Percentiles rank a stretch among this genome's conserved stretches.
These are phyloP conservation scores for Glomeris maerens DNA, from an alignment of 1,140 invertebrate species.

Conservation along the genomic window DNA sequence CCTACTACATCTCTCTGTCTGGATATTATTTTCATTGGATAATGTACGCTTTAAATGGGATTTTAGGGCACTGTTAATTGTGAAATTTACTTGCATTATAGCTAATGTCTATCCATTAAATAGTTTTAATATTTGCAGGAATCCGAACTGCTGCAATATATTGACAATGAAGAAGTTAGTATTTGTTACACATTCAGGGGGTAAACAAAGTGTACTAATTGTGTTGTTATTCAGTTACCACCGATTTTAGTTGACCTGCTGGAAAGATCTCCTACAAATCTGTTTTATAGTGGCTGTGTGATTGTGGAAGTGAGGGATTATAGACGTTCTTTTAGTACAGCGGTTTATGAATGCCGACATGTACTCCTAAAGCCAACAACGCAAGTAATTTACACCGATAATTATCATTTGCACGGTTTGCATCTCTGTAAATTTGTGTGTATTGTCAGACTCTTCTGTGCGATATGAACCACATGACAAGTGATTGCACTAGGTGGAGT, in stretches of 20 bases:
- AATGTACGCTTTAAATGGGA: no score
- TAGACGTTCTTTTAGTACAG: slow-evolving; percentile 39
- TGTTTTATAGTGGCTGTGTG: slow-evolving; percentile 84
- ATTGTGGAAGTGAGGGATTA: slow-evolving; percentile 82
- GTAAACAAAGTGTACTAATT: background rate
- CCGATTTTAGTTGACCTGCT: slow-evolving; percentile 68
- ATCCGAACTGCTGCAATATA: slow-evolving; percentile 30
- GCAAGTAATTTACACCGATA: slow-evolving; percentile 43
- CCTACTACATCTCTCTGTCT: no score
- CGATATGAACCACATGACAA: slow-evolving; percentile 53
- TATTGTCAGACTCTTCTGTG: slow-evolving; percentile 49
- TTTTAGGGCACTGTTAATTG: no score
- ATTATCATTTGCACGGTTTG: background rate
- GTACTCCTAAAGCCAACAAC: slow-evolving; percentile 74
- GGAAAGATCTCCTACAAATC: slow-evolving; percentile 56
- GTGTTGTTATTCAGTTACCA: slow-evolving; percentile 44
- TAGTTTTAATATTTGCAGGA: slow-evolving; percentile 24
- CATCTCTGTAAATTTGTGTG: slow-evolving; percentile 6
- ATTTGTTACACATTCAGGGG: background rate
- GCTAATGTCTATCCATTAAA: background rate
- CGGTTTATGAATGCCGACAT: slow-evolving; percentile 38
- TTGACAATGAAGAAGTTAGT: slow-evolving; percentile 31
- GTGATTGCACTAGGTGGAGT: slow-evolving; percentile 49
- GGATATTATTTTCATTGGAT: no score
- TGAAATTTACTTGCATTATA: slow-evolving; percentile 3